Base-by-base conservation (phyloP, 2,113 vertebrate species). In the Ceyx cyanopectus region DNA sequence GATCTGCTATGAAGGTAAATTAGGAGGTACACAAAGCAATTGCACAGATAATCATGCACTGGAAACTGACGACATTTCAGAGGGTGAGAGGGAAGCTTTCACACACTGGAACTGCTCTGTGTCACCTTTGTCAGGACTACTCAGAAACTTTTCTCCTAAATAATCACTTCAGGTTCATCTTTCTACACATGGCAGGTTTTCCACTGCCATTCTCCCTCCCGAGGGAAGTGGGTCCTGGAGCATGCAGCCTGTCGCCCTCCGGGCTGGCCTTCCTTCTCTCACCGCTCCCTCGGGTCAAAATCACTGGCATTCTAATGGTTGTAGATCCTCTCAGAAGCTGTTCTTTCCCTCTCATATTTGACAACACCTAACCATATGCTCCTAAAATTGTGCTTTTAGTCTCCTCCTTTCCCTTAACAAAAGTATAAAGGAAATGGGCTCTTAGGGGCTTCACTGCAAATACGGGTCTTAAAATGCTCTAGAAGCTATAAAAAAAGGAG, bases 1-100 rank as follows among this genome's bases (percentile, higher is more conserved):
- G 91, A 87, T 85, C 82, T 70, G n/a, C 84, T 74, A 66, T 18
- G 75, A 34, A 87, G 82, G 68, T 72, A 87, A 92, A 93, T 93
- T 93, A 93, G 91, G 72, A 56, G 78, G 43, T 67, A 78, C 88
- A 84, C 21, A 21, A 56, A 81, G 75, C 72, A 79, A 46, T 86
- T 92, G 61, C 6, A 87, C 75, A 94, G 93, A 93, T 89, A 92
- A 87, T 72, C 67, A 32, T 18, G 27, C 63, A 63, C 2, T 50
- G 69, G 67, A 68, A 81, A 69, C 58, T 4, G 10, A 48, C 21
- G 48, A 3, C 65, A 37, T 65, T 57, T 87, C 72, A 92, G 70
- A 85, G 46, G 80, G 56, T 0, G 1, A 61, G 62, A 81, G 24
- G 22, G 45, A 78, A 89, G 37, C 48, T 27, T 82, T 70, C 77